Evolutionary conservation across 2,113 vertebrate species (phyloP).

Genomic region (Oplegnathus fasciatus): DNA sequence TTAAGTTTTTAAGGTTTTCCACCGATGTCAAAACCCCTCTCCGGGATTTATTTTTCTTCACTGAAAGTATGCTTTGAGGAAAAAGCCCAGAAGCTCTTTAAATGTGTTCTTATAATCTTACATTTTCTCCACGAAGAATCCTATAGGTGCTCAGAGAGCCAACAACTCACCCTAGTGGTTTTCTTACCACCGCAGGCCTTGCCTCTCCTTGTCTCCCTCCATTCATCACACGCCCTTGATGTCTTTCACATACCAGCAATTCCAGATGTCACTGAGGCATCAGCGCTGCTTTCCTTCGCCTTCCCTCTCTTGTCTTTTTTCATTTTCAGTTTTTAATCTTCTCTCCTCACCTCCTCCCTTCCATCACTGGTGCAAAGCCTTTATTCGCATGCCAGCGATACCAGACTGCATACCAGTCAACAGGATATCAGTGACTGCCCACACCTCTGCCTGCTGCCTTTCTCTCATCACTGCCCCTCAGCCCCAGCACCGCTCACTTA

Average conservation of each 20-base stretch:
- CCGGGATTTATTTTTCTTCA: neutral
- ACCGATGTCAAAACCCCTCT: neutral
- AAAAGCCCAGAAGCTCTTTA: neutral
- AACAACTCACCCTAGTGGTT: neutral
- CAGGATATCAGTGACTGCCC: slow-evolving; percentile 10
- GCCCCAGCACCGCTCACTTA: neutral
- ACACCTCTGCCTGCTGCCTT: slow-evolving; percentile 27
- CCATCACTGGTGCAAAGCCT: neutral
- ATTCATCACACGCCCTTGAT: neutral
- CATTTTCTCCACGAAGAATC: neutral
- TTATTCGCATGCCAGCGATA: slow-evolving; percentile 54
- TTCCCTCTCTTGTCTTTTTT: slow-evolving; percentile 10
- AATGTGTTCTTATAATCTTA: neutral
- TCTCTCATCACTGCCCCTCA: slow-evolving; percentile 39
- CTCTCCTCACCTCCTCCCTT: slow-evolving; percentile 27
- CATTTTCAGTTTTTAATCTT: slow-evolving; percentile 18
- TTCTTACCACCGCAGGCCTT: neutral
- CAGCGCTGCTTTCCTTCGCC: slow-evolving; percentile 16
- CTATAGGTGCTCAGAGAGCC: neutral
- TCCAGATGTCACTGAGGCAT: slow-evolving; percentile 24
- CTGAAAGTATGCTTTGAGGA: neutral
- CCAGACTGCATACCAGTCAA: slow-evolving; percentile 34
- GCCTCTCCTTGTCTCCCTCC: neutral
- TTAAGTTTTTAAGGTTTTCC: neutral
- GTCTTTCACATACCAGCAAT: slow-evolving; percentile 50